Evolutionary conservation across 2,888 invertebrate species (phyloP), one percentile per base, ranked within the genome.

Genomic region (Amblyjoppa proteus): DNA sequence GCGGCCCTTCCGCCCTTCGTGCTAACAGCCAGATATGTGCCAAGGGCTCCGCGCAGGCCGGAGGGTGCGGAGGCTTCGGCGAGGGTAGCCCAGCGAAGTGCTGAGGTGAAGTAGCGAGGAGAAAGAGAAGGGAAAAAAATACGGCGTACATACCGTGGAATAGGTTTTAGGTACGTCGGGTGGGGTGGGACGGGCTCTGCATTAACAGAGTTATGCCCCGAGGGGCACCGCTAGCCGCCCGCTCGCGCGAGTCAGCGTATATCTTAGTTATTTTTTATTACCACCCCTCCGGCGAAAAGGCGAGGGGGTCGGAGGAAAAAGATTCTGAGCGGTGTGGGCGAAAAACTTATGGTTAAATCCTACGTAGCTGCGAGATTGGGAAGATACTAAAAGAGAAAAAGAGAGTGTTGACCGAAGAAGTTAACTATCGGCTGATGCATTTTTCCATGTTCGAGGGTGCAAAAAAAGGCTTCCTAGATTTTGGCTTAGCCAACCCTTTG

Each of bases 221-320:
- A 87, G 79, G 91, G 92, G 91, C 89, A 86, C 86, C 89, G 79
- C 89, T 84, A 20, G 64, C 5, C 51, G 66, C 64, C 41, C 64
- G 51, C 75, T 28, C 77, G 78, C n/a, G 86, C 87, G 31, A 84
- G 74, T 41, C 41, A 87, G 88, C 89, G 91, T 92, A 92, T 91
- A 92, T 92, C 92, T 90, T 90, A 89, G 87, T 92, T 92, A 92
- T 92, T 93, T 92, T 92, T 92, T 92, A 91, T 91, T 89, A 91
- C 77, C 89, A 88, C 87, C 89, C 81, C 87, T 87, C 89, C 25
- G 75, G 51, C 49, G 34, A 88, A 87, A 89, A 86, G 87, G 86
- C 83, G 83, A 83, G 5, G 41, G 20, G 56, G 41, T 11, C 13
- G 69, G 38, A 58, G 64, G 66, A 20, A 49, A 49, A 41, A 64